Base-by-base conservation (phyloP, 2,888 invertebrate genomes). In the Caenorhabditis afra region DNA sequence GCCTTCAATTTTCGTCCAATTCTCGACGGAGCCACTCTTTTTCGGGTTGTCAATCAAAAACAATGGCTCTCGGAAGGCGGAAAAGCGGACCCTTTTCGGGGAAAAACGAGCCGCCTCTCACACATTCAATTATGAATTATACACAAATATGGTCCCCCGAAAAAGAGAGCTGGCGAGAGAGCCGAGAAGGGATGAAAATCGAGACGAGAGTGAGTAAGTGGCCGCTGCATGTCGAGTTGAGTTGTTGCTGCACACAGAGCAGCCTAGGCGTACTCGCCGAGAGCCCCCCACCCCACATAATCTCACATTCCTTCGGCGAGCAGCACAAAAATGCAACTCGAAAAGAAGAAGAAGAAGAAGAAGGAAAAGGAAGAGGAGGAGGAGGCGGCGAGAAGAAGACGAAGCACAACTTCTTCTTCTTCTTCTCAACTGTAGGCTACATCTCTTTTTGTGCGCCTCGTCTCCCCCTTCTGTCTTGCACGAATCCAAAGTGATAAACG, bases 151-250 rank as follows among this genome's bases (percentile, higher is more conserved):
- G 41, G 53, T 37, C 20, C 5, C 12, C 16, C 45, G 59, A 70
- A 39, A 70, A 53, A 12, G n/a, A 16, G 49, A 5, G 65, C 23
- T 41, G 29, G 44, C 44, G 66, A 14, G 47, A 57, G 35, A 39
- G 57, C 37, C 22, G n/a, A 39, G 44, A 35, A 20, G 49, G 71
- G 59, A 74, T 66, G 66, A 74, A 66, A 74, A 74, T 66, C 74
- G 74, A 74, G 74, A 74, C 65, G 65, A 57, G 66, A 74, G 66
- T 74, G 66, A 74, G 66, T 74, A 74, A 74, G 74, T 74, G 74
- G 61, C 66, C 66, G 66, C 74, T 41, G 37, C 20, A 12, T 39
- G 61, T 62, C 55, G 73, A 73, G 73, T 73, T 73, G 73, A 73
- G 73, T 73, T 73, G 73, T 73, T 73, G n/a, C n/a, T n/a, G 73